These are phyloP conservation scores for Disparrhopalites patrizii DNA, from an alignment of 2,888 invertebrate species.

Conservation along the genomic window DNA sequence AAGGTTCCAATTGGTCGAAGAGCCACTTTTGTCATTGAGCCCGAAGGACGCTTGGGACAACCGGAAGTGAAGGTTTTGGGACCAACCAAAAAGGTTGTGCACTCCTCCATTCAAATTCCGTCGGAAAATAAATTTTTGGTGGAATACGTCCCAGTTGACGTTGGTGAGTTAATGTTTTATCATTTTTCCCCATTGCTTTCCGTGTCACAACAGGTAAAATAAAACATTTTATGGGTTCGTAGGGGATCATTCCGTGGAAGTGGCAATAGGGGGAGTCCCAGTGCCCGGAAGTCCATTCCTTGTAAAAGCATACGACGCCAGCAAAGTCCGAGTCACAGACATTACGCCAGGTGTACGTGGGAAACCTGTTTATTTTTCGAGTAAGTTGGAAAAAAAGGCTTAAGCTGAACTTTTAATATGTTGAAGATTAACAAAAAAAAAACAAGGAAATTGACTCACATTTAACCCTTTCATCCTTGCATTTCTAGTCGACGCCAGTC, in stretches of 20 bases:
- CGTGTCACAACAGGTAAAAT: too few relatives aligned
- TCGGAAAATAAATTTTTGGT: slow-evolving; percentile 53
- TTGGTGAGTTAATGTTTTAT: slow-evolving; percentile 58
- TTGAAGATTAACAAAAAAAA: background rate
- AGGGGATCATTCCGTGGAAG: slow-evolving; percentile 87
- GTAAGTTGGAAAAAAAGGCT: slow-evolving; percentile 60
- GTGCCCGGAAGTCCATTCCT: slow-evolving; percentile 91
- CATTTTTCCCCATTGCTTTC: background rate
- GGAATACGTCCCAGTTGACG: slow-evolving; percentile 77
- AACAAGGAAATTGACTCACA: background rate
- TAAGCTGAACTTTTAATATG: background rate
- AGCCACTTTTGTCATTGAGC: slow-evolving; percentile 81
- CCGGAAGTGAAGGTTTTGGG: slow-evolving; percentile 77
- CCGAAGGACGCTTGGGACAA: slow-evolving; percentile 63
- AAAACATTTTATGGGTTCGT: too few relatives aligned
- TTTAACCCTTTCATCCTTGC: slow-evolving; percentile 5
- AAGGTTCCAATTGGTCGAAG: slow-evolving; percentile 82
- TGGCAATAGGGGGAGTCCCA: slow-evolving; percentile 65
- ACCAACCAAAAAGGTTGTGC: slow-evolving; percentile 66
- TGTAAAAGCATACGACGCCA: slow-evolving; percentile 92
- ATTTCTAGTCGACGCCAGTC: slow-evolving; percentile 58
- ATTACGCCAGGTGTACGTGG: slow-evolving; percentile 87
- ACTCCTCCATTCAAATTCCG: slow-evolving; percentile 55
- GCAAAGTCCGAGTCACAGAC: slow-evolving; percentile 89
- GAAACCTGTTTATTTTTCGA: slow-evolving; percentile 89